Percentiles rank a stretch among this genome's conserved stretches.
These are phyloP conservation scores for Ptyas mucosa DNA, from an alignment of 2,113 vertebrate species.

Conservation along the genomic window DNA sequence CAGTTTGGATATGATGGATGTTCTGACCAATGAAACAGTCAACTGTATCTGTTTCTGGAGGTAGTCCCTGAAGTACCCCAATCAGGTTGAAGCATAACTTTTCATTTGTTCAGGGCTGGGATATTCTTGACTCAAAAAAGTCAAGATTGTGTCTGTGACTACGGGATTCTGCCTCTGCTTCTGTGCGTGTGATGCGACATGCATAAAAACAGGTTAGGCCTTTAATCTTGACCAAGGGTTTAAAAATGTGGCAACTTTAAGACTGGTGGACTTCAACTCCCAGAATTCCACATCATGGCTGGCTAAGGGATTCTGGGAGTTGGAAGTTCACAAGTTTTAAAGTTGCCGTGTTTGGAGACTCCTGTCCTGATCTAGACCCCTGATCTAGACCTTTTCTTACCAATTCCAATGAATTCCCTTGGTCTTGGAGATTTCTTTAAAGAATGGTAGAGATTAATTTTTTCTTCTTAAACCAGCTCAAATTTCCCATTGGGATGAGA, in stretches of 20 bases:
- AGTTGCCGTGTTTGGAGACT: background rate
- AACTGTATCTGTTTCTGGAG: background rate
- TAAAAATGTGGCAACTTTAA: background rate
- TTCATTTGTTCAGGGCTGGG: background rate
- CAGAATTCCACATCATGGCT: background rate
- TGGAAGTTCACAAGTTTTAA: background rate
- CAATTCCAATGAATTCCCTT: background rate
- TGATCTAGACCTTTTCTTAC: background rate
- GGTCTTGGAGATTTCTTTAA: background rate
- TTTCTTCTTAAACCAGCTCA: background rate
- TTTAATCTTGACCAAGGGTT: background rate
- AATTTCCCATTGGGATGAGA: background rate
- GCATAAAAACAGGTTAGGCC: background rate
- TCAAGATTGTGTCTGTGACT: background rate
- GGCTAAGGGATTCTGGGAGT: background rate
- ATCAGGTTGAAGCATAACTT: background rate
- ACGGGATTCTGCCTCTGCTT: background rate
- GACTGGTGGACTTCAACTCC: background rate
- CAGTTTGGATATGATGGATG: background rate
- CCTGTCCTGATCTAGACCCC: background rate
- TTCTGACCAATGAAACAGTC: background rate
- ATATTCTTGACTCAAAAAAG: background rate
- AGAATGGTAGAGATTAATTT: background rate
- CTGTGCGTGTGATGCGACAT: background rate
- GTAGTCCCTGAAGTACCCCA: background rate